A percentile compares a stretch with the other conserved stretches of the same genome.
phyloP scores from a whole-genome alignment of 1,140 invertebrate genomes.

The Drosophila truncata region DNA sequence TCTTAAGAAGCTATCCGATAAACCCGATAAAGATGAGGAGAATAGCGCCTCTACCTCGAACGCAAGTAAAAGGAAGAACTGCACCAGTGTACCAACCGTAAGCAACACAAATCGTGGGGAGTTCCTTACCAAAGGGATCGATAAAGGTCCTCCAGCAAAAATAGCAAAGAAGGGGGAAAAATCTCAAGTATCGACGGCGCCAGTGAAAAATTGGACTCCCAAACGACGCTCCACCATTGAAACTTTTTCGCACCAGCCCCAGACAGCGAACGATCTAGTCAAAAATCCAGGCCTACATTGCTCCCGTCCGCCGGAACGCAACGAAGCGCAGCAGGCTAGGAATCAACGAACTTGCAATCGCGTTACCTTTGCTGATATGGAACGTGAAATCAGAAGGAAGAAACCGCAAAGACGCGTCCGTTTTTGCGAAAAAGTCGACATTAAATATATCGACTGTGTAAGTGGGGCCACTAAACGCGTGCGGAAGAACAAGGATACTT shows the following conservation, averaged over 20 bases:
- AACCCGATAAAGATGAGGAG: background rate
- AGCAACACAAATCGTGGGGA: slow-evolving; percentile 67
- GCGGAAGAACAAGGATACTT: slow-evolving; percentile 33
- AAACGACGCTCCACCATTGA: slow-evolving; percentile 34
- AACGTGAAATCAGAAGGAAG: slow-evolving; percentile 27
- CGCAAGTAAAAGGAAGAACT: slow-evolving; percentile 24
- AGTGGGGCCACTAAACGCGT: slow-evolving; percentile 12
- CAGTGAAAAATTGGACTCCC: background rate
- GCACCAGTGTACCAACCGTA: slow-evolving; percentile 36
- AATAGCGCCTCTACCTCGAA: background rate
- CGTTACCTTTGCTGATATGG: slow-evolving; percentile 69
- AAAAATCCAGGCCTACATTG: background rate
- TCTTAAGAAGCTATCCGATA: slow-evolving; percentile 61
- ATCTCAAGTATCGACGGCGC: background rate
- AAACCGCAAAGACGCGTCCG: slow-evolving; percentile 35
- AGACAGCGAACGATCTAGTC: slow-evolving; percentile 13
- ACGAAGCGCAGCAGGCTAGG: slow-evolving; percentile 46
- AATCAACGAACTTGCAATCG: slow-evolving; percentile 69
- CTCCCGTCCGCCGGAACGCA: slow-evolving; percentile 47
- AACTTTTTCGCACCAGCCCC: slow-evolving; percentile 41
- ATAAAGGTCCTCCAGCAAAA: slow-evolving; percentile 26
- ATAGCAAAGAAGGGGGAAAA: slow-evolving; percentile 12
- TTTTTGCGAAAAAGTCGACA: slow-evolving; percentile 34
- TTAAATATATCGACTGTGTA: slow-evolving; percentile 39
- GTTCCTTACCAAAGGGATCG: slow-evolving; percentile 54